These are phyloP conservation scores for Drosophila albomicans DNA, from an alignment of 1,140 invertebrate species.

Conservation along the genomic window DNA sequence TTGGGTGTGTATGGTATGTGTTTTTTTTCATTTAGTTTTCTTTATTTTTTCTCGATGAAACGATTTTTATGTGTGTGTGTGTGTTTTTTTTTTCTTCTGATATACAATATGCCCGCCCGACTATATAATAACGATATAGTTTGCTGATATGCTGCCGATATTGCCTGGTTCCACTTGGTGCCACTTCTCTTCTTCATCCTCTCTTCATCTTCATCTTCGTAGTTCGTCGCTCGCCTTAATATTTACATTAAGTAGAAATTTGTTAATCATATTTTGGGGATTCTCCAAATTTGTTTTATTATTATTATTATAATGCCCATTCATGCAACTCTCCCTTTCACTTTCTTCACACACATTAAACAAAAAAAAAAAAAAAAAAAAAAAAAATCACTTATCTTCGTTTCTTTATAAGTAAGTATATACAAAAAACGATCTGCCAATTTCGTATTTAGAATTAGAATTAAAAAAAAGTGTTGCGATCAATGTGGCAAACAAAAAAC, in stretches of 20 bases:
- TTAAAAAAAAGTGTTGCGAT: not conserved
- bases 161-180: constrained; percentile 46
- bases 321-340: constrained; percentile 29
- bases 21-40: constrained; percentile 20
- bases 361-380: constrained; percentile 23
- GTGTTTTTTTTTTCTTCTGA: not conserved
- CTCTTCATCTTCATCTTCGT: constrained; percentile 19
- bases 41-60: constrained; percentile 30
- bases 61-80: constrained; percentile 23
- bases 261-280: constrained; percentile 51
- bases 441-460: constrained; percentile 40
- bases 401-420: constrained; percentile 37
- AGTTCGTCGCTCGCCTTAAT: constrained; percentile 65
- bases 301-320: constrained; percentile 31
- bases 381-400: not conserved
- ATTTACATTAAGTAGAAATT: constrained; percentile 81
- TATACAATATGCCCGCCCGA: constrained; percentile 64
- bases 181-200: not conserved
- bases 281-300: constrained; percentile 2
- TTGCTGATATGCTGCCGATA: constrained; percentile 71
- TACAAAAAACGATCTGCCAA: constrained; percentile 55
- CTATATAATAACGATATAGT: constrained; percentile 63
- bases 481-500: constrained; percentile 13
- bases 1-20: constrained; percentile 3
- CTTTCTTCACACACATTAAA: not conserved